These are phyloP conservation scores for Cylas formicarius DNA, from an alignment of 1,140 invertebrate species.

Conservation along the genomic window DNA sequence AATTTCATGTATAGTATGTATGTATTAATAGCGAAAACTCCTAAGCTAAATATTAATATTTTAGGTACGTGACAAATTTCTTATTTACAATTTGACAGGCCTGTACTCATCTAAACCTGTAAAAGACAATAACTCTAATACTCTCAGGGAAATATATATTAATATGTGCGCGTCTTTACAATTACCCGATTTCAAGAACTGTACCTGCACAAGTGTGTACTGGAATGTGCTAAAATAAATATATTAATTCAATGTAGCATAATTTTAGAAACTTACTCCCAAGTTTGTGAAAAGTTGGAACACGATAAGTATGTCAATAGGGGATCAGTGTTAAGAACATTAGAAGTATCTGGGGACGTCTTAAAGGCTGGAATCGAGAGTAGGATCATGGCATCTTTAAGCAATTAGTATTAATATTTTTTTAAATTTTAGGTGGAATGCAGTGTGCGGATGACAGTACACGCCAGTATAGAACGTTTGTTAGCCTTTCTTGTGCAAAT, in stretches of 20 bases:
- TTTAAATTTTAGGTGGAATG: conserved; percentile 2
- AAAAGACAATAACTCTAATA: not conserved
- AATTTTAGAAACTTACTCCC: conserved; percentile 11
- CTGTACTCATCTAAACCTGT: not conserved
- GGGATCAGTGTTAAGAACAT: conserved; percentile 6
- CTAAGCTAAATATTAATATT: not conserved
- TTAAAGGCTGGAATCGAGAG: conserved; percentile 8
- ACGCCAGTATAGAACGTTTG: conserved; percentile 2
- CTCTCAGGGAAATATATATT: conserved; percentile 3
- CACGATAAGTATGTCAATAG: conserved; percentile 6
- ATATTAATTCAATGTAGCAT: not conserved
- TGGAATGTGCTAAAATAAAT: not conserved
- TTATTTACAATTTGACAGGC: conserved; percentile 8
- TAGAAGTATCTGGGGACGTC: conserved; percentile 5
- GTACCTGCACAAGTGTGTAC: conserved; percentile 10
- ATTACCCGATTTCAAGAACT: not conserved
- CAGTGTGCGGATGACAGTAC: not conserved
- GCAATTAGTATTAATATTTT: conserved; percentile 1
- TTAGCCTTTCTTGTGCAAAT: conserved; percentile 7
- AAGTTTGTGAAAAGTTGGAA: conserved; percentile 9
- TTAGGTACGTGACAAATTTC: conserved; percentile 1
- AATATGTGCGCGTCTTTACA: conserved; percentile 5
- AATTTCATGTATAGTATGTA: conserved; percentile 1
- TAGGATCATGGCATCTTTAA: conserved; percentile 1
- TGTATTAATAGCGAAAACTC: not conserved